Percentiles rank a stretch among this genome's conserved stretches.
Evolutionary conservation across 2,888 invertebrate species (phyloP).

Genomic region (Leucozona laternaria): DNA sequence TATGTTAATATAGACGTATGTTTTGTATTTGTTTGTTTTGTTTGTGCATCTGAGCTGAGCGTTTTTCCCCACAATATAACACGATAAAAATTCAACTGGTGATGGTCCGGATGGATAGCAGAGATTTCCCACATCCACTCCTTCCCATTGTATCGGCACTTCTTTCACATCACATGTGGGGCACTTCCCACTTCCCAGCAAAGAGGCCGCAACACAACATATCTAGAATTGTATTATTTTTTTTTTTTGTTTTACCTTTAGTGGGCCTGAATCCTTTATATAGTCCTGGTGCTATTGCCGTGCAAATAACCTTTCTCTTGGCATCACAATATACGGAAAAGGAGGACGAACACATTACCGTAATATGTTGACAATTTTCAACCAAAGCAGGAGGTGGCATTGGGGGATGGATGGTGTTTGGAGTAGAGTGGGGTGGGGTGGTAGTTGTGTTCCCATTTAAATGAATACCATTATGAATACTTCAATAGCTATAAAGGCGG

Average conservation of each 20-base stretch:
- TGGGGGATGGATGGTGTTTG: neutral
- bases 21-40: neutral
- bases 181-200: slow-evolving; percentile 41
- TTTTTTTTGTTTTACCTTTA: no score
- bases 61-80: slow-evolving; percentile 57
- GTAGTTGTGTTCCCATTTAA: slow-evolving; percentile 66
- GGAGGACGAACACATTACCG: slow-evolving; percentile 69
- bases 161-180: slow-evolving; percentile 6
- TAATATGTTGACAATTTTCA: slow-evolving; percentile 75
- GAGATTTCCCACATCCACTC: slow-evolving; percentile 46
- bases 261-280: slow-evolving; percentile 47
- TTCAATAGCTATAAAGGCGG: slow-evolving; percentile 75
- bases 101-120: slow-evolving; percentile 69
- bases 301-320: slow-evolving; percentile 42
- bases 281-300: neutral
- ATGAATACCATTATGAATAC: slow-evolving; percentile 76
- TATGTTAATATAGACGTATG: neutral
- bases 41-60: slow-evolving; percentile 43
- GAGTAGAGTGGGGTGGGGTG: neutral
- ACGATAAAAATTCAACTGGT: slow-evolving; percentile 72
- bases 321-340: slow-evolving; percentile 17
- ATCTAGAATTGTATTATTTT: slow-evolving; percentile 61
- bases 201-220: slow-evolving; percentile 64
- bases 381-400: slow-evolving; percentile 31
- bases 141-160: slow-evolving; percentile 31